Conservation (phyloP, 2,888 invertebrate species). For the Polyommatus iphigenia region DNA sequence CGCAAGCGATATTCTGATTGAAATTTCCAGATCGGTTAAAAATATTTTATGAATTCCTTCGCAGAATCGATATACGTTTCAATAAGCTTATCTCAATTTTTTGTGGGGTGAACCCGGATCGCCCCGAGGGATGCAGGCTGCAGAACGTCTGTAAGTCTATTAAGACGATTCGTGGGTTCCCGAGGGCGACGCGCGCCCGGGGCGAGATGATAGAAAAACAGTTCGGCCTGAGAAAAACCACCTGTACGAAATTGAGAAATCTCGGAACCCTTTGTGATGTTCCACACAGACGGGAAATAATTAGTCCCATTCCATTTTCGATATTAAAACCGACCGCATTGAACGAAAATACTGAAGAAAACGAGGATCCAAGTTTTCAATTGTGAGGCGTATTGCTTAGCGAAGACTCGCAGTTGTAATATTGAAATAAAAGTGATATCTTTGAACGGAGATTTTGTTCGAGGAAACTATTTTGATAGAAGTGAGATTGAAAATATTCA, state of each 20-base stretch:
- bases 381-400: slow-evolving; percentile 52
- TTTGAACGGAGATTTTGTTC: slow-evolving; percentile 41
- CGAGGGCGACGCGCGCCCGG: slow-evolving; percentile 55
- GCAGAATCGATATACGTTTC: slow-evolving; percentile 53
- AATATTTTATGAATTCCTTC: slow-evolving; percentile 45
- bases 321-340: slow-evolving; percentile 51
- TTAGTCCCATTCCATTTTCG: slow-evolving; percentile 45
- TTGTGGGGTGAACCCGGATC: slow-evolving; percentile 57
- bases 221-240: slow-evolving; percentile 67
- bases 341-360: slow-evolving; percentile 56
- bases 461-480: slow-evolving; percentile 24
- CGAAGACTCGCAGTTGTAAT: slow-evolving; percentile 40
- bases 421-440: slow-evolving; percentile 51
- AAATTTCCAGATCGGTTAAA: slow-evolving; percentile 24
- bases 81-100: slow-evolving; percentile 70
- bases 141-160: slow-evolving; percentile 73
- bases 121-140: slow-evolving; percentile 65
- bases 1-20: slow-evolving; percentile 14
- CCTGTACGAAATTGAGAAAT: slow-evolving; percentile 64
- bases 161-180: slow-evolving; percentile 69
- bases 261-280: slow-evolving; percentile 41
- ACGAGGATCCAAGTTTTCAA: slow-evolving; percentile 60
- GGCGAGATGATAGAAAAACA: slow-evolving; percentile 66
- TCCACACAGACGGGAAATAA: slow-evolving; percentile 53
- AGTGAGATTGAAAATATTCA: slow-evolving; percentile 30